Evolutionary conservation across 1,140 invertebrate species (phyloP), one percentile per base, ranked within the genome.

Genomic region (Akabosia matsudoensis): DNA sequence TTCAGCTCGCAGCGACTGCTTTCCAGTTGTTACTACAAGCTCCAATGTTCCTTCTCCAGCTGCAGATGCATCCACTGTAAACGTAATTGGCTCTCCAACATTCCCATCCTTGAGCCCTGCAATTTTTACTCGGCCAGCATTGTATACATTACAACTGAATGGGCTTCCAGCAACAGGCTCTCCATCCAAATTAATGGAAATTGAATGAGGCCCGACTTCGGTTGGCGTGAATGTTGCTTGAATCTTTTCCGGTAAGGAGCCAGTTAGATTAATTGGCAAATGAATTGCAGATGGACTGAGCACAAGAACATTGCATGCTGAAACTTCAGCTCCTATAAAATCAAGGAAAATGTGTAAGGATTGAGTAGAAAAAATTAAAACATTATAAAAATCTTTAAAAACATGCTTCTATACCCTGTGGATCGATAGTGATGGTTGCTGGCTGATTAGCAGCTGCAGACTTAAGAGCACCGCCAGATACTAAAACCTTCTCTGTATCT

Each of bases 1-100:
- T 80, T 88, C 87, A 37, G 86, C 86, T 78, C 86, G 81, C 13
- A 87, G 84, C 16, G 85, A 86, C 18, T 92, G 92, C 64, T 93
- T 92, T 51, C 92, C 91, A 0, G 94, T 96, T 37, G 93, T 97
- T 0, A 98, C 95, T 0, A 97, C 95, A 1, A 98, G 86, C 83
- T 98, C 96, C 0, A 98, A 87, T 0, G 96, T 97, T 14, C 97
- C 97, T 85, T 97, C 95, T 0, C 97, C 97, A 30, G 96, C 96
- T 82, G 95, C 92, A 0, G 94, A 95, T 0, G 96, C 96, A 87
- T 99, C 96, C 45, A 98, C 96, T 80, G 91, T 93, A 83, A 96
- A 95, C 0, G 93, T 95, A 0, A 93, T 91, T 1, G 93, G 92
- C 82, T 93, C 92, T 0, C 93, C 92, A 1, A 95, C 87, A 83